phyloP scores from a whole-genome alignment of 1,140 invertebrate genomes.

The Pogonomyrmex barbatus region DNA sequence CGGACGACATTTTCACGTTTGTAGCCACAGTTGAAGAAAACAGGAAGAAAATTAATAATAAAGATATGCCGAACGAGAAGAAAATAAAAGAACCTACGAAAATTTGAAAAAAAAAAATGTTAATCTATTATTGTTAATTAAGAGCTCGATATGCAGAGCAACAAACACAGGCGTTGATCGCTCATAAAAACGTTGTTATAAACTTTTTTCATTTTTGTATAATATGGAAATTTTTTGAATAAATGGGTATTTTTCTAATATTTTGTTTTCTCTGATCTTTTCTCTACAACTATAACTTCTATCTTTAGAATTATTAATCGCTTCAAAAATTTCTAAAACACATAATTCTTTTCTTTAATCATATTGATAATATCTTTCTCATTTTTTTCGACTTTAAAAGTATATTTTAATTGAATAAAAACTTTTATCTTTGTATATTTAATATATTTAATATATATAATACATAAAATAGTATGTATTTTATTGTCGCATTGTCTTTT shows the following conservation, averaged over 20 bases:
- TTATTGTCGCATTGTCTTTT: neutral
- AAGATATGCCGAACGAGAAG: slow-evolving; percentile 29
- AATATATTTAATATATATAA: neutral
- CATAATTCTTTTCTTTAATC: neutral
- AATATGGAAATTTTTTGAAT: neutral
- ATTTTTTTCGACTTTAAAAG: neutral
- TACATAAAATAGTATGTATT: neutral
- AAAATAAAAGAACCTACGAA: slow-evolving; percentile 50
- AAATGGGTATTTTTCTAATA: slow-evolving; percentile 16
- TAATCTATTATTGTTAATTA: neutral
- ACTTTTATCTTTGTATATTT: neutral
- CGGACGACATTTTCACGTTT: slow-evolving; percentile 88
- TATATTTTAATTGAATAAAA: neutral
- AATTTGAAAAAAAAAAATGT: slow-evolving; percentile 10
- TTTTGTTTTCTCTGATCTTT: neutral
- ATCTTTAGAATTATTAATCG: slow-evolving; percentile 1
- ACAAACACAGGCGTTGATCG: neutral
- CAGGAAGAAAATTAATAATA: slow-evolving; percentile 8
- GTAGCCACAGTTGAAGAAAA: slow-evolving; percentile 75
- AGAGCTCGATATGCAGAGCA: neutral
- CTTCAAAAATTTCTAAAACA: neutral
- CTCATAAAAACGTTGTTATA: neutral
- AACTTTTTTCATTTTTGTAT: neutral
- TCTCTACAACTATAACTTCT: neutral
- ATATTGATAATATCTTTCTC: neutral